Percentiles rank a stretch among this genome's conserved stretches.
Conservation (phyloP, 1,140 invertebrate genomes). For the Dendroctonus valens region DNA sequence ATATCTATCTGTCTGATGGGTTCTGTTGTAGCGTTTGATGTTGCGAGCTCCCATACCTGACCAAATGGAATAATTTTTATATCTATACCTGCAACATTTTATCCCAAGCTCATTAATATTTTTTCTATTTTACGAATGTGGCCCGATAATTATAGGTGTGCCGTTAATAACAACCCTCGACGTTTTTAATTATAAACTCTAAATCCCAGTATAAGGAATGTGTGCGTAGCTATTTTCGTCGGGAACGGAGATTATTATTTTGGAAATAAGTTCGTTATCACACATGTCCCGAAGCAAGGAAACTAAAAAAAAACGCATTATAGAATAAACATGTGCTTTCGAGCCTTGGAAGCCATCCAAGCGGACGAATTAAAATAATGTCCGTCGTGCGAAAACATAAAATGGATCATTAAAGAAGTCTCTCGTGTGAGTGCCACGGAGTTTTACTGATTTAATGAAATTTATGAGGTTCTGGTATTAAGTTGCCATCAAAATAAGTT, state of each 20-base stretch:
- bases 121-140: slow-evolving; percentile 34
- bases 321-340: slow-evolving; percentile 46
- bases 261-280: slow-evolving; percentile 44
- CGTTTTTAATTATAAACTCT: slow-evolving; percentile 35
- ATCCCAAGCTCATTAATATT: slow-evolving; percentile 34
- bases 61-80: slow-evolving; percentile 30
- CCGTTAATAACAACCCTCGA: slow-evolving; percentile 32
- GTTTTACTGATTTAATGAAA: slow-evolving; percentile 44
- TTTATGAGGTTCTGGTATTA: slow-evolving; percentile 41
- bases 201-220: slow-evolving; percentile 34
- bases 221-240: slow-evolving; percentile 36
- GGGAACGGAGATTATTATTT: slow-evolving; percentile 32
- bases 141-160: slow-evolving; percentile 34
- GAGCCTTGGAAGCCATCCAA: slow-evolving; percentile 46
- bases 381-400: slow-evolving; percentile 52
- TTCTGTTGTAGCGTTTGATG: slow-evolving; percentile 4
- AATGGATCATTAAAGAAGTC: slow-evolving; percentile 51
- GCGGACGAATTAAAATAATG: slow-evolving; percentile 51
- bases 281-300: slow-evolving; percentile 37
- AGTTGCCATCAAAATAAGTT: slow-evolving; percentile 37
- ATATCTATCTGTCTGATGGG: slow-evolving; percentile 23
- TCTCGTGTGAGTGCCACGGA: slow-evolving; percentile 45
- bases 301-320: slow-evolving; percentile 25
- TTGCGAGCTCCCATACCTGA: slow-evolving; percentile 12
- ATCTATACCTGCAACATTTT: slow-evolving; percentile 32